Percentiles rank a stretch among this genome's conserved stretches.
Conservation (phyloP, 2,797 vertebrate genomes). For the Pipistrellus pipistrellus region DNA sequence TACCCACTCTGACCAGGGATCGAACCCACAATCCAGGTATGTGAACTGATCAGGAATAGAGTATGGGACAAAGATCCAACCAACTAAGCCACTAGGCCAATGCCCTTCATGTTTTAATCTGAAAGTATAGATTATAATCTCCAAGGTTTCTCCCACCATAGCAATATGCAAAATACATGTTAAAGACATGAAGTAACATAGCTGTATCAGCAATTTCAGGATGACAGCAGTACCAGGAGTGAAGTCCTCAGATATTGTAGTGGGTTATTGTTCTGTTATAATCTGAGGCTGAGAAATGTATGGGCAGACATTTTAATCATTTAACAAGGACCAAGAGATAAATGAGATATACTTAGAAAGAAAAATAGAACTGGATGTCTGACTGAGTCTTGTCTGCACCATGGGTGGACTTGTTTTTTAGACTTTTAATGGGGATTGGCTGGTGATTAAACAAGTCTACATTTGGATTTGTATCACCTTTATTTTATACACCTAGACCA, state of each 20-base stretch:
- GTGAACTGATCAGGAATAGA: not conserved
- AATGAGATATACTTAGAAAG: not conserved
- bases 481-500: not conserved
- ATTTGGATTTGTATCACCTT: not conserved
- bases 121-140: not conserved
- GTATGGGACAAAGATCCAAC: not conserved
- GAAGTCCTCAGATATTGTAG: not conserved
- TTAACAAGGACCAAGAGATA: not conserved
- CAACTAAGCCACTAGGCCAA: not conserved
- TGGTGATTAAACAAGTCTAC: not conserved
- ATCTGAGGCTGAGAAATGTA: not conserved
- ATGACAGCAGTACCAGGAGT: not conserved
- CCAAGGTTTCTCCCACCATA: not conserved
- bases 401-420: not conserved
- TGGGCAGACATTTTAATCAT: not conserved
- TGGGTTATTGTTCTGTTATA: not conserved
- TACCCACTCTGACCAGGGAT: not conserved
- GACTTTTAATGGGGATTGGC: not conserved
- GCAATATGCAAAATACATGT: not conserved
- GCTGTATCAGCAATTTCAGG: not conserved
- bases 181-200: not conserved
- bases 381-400: not conserved
- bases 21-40: not conserved
- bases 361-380: not conserved
- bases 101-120: not conserved